A percentile compares a stretch with the other conserved stretches of the same genome.
phyloP scores from a whole-genome alignment of 2,797 vertebrate genomes.

The Columba guinea region DNA sequence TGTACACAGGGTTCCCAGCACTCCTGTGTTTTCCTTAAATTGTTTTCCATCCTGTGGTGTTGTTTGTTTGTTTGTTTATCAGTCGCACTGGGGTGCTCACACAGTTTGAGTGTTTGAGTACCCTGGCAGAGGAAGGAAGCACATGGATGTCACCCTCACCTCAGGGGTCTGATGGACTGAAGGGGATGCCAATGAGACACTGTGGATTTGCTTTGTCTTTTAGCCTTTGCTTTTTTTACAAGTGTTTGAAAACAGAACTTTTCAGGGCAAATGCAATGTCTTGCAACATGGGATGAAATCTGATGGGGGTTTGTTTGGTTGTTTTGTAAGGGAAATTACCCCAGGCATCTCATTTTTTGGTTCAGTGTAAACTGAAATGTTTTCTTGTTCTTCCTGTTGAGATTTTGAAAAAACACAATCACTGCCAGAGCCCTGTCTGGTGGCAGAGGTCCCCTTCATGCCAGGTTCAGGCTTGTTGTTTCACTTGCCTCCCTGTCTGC shows the following conservation, averaged over 20 bases:
- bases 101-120: fast-evolving
- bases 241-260: neutral
- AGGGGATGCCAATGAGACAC: neutral
- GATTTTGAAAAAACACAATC: neutral
- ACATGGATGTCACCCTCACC: neutral
- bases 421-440: neutral
- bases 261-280: neutral
- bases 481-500: neutral
- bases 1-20: neutral
- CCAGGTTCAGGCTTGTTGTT: neutral
- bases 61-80: neutral
- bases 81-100: neutral
- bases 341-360: neutral
- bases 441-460: neutral
- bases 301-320: constrained; percentile 5
- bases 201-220: neutral
- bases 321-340: constrained; percentile 34
- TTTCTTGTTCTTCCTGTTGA: constrained; percentile 21
- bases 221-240: constrained; percentile 8
- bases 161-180: neutral
- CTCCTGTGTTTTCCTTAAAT: neutral
- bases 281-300: neutral
- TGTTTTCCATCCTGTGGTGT: neutral
- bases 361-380: neutral
- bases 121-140: neutral